Evolutionary conservation across 2,797 vertebrate genomes (phyloP).

Genomic region (Xenentodon cancila): DNA sequence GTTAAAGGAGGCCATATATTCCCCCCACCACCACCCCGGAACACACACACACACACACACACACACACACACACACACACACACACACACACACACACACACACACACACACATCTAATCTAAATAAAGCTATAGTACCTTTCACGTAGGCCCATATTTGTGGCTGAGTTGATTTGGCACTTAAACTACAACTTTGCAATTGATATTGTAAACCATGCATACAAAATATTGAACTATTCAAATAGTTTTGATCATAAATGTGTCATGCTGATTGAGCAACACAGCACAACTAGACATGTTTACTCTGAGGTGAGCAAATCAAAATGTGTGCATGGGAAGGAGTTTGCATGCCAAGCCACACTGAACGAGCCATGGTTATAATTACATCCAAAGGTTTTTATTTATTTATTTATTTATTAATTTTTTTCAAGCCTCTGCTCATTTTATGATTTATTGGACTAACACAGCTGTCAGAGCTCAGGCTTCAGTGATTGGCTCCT

Average conservation of each 20-base stretch:
- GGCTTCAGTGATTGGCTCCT: slow-evolving; percentile 60
- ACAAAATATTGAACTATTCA: neutral
- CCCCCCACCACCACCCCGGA: too few species aligned
- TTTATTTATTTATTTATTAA: slow-evolving; percentile 37
- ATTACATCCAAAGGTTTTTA: slow-evolving; percentile 70
- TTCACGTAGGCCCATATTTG: too few species aligned
- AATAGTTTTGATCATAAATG: neutral
- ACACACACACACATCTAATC: too few species aligned
- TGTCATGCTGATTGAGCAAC: slow-evolving; percentile 21
- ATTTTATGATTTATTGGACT: slow-evolving; percentile 70
- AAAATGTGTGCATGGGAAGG: slow-evolving; percentile 41
- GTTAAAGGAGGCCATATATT: too few species aligned
- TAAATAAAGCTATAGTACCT: too few species aligned
- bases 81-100: too few species aligned
- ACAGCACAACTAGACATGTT: slow-evolving; percentile 32
- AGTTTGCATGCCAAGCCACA: slow-evolving; percentile 43
- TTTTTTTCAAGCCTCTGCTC: slow-evolving; percentile 42
- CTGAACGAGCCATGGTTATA: slow-evolving; percentile 65
- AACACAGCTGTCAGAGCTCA: slow-evolving; percentile 60
- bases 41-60: too few species aligned
- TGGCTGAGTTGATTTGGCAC: neutral
- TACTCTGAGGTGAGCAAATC: slow-evolving; percentile 61
- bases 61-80: too few species aligned
- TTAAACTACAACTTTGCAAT: too few species aligned
- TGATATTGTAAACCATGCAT: neutral